phyloP scores from a whole-genome alignment of 2,888 invertebrate genomes.

The Leucophora obtusa region DNA sequence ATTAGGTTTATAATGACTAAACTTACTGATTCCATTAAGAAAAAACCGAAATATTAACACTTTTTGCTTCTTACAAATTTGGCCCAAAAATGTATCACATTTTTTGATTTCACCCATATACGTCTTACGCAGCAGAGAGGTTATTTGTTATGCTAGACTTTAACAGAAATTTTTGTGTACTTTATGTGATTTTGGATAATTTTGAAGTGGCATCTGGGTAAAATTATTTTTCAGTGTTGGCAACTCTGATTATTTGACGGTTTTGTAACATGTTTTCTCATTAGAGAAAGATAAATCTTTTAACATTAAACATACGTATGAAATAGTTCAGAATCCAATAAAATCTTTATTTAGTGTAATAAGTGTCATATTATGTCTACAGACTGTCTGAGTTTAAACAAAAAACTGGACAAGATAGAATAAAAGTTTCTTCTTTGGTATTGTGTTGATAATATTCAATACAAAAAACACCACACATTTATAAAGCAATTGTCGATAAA shows the following conservation, averaged over 20 bases:
- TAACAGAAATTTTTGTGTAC: too few relatives aligned
- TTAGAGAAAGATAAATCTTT: background rate
- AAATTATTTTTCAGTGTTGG: too few relatives aligned
- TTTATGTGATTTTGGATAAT: too few relatives aligned
- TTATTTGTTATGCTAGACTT: too few relatives aligned
- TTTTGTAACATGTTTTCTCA: background rate
- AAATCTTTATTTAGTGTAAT: constrained; percentile 57
- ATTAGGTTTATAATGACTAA: too few relatives aligned
- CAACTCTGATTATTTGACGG: background rate
- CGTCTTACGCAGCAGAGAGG: too few relatives aligned
- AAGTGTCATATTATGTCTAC: constrained; percentile 64
- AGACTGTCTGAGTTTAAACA: constrained; percentile 52
- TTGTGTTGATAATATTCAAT: constrained; percentile 7
- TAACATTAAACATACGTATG: constrained; percentile 10
- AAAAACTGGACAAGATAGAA: constrained; percentile 14
- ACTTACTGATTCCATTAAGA: too few relatives aligned
- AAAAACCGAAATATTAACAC: too few relatives aligned
- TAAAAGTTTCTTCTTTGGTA: background rate
- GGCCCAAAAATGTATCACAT: too few relatives aligned
- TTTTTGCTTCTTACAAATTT: too few relatives aligned
- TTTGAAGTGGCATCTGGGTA: too few relatives aligned
- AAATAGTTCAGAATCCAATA: constrained; percentile 24
- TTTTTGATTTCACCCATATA: too few relatives aligned
- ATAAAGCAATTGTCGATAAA: constrained; percentile 56
- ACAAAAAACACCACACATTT: constrained; percentile 32